Evolutionary conservation across 2,888 invertebrate species (phyloP), one percentile per base, ranked within the genome.

Genomic region (Cyclophora albipunctata): DNA sequence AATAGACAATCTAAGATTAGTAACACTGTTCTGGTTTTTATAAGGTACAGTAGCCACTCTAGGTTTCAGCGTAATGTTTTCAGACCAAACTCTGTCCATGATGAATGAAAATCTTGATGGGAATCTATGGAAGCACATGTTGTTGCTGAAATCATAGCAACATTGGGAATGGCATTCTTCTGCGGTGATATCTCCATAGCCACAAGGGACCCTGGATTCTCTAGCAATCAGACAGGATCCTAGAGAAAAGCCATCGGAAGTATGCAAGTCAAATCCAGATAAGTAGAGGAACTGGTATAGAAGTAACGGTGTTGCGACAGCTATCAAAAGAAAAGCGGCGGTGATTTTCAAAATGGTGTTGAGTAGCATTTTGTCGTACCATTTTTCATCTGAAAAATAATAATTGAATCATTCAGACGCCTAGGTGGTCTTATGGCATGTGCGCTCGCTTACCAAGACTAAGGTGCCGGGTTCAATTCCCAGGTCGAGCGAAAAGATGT

Each of bases 21-120:
- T 53, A 4, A 78, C 44, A 54, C 78, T 84, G 7, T 64, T 68
- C 52, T 75, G 73, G 3, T 51, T 62, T 2, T 58, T 60, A 52
- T 68, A 89, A 0, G 89, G 89, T 0, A 78, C 75, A 0, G 71
- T 77, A 2, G 71, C 46, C 2, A 81, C 58, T 60, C 83, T 71
- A 0, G 85, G 85, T 44, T 69, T 71, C 3, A 89, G 49, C 0
- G 72, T 53, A 0, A 67, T 53, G 0, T 76, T 69, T 54, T 85
- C 86, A 1, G 65, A 54, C 89, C 88, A 89, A 3, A 58, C 52
- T 3, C 69, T 67, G 34, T 72, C 69, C 34, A 77, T 63, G 7
- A 81, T 62, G 58, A 90, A 91, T 2, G 88, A 84, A 64, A 90
- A 90, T 47, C 84, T 72, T 0, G 91, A 89, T 0, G 91, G 91